phyloP scores from a whole-genome alignment of 92 coral and sea anemone genomes.

The Galaxea fascicularis region DNA sequence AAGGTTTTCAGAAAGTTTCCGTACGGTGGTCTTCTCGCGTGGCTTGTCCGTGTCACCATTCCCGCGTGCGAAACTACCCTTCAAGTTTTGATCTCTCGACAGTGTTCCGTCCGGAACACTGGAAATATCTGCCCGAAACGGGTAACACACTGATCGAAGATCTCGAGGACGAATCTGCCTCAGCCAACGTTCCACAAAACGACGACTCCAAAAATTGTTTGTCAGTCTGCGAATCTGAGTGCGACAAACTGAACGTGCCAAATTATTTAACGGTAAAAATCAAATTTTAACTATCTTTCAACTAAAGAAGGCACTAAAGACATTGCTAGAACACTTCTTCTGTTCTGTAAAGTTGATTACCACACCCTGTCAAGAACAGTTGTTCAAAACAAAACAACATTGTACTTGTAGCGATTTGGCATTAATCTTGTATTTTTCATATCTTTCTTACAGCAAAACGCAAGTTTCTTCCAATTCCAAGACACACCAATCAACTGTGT shows the following conservation, averaged over 20 bases:
- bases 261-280: constrained; percentile 13
- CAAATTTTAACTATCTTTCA: not conserved
- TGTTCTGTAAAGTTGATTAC: not conserved
- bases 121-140: not conserved
- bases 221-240: constrained; percentile 7
- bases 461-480: constrained; percentile 1
- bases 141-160: constrained; percentile 2
- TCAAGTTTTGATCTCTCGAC: no score
- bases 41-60: no score
- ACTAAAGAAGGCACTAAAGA: not conserved
- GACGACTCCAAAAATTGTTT: constrained; percentile 29
- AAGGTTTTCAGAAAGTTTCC: no score
- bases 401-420: not conserved
- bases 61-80: no score
- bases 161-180: not conserved
- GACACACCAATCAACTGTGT: constrained; percentile 10
- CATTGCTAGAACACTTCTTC: not conserved
- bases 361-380: not conserved
- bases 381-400: not conserved
- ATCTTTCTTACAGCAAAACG: not conserved
- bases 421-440: not conserved
- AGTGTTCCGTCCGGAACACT: constrained; percentile 31
- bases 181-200: not conserved
- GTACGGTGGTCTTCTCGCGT: no score
- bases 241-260: not conserved